Percentiles rank a stretch among this genome's conserved stretches.
Evolutionary conservation across 1,140 invertebrate species (phyloP).

Genomic region (Monomorium pharaonis): DNA sequence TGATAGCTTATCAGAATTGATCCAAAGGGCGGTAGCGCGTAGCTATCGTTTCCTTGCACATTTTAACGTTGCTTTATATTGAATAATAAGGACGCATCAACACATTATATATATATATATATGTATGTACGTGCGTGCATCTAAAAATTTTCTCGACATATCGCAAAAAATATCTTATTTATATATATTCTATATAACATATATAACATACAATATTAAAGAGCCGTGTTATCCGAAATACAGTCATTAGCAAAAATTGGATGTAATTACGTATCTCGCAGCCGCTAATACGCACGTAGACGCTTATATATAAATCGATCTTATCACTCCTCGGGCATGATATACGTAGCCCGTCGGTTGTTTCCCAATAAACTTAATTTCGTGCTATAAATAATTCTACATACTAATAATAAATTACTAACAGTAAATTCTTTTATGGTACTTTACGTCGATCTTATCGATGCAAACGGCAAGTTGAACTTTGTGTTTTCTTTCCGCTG

Average conservation of each 20-base stretch:
- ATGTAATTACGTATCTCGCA: conserved; percentile 29
- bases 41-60: not conserved
- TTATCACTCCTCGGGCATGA: conserved; percentile 25
- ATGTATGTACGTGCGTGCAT: not conserved
- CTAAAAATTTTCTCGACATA: not conserved
- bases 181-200: conserved; percentile 9
- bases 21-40: not conserved
- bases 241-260: conserved; percentile 45
- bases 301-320: conserved; percentile 36
- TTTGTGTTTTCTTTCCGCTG: not conserved
- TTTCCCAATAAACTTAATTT: conserved; percentile 13
- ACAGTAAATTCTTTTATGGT: not conserved
- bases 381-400: conserved; percentile 14
- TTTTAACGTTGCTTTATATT: not conserved
- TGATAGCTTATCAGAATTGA: not conserved
- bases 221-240: conserved; percentile 23
- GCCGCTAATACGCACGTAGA: conserved; percentile 6
- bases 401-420: not conserved
- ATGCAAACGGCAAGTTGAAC: not conserved
- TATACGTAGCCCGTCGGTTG: conserved; percentile 8
- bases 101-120: not conserved
- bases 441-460: not conserved
- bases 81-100: not conserved
- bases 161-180: not conserved
- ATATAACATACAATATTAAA: not conserved